Evolutionary conservation across 1,140 invertebrate species (phyloP), one percentile per base, ranked within the genome.

Genomic region (Drosophila takahashii): DNA sequence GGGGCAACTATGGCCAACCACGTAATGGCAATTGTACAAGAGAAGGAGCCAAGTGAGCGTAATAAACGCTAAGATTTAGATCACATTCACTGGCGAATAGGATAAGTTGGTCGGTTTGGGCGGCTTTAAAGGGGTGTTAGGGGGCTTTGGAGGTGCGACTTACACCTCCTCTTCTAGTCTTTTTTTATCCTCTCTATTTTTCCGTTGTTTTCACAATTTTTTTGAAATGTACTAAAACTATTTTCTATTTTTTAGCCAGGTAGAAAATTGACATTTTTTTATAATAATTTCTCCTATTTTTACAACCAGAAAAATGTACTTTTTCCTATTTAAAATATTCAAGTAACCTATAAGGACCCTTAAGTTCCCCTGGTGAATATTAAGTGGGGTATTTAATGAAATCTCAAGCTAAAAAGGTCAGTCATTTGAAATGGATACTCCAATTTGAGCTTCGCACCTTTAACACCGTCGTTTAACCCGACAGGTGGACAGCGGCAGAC

Each of bases 1-100:
- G 34, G 27, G 16, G 22, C n/a, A 36, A 45, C 69, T 73, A 61
- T 39, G 48, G 71, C 56, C 72, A 61, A 71, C 74, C 32, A 70
- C 76, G 76, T 72, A 78, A 59, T 72, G 76, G 58, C 76, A 77
- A 71, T 59, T 72, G 71, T 74, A 60, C 42, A 51, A 59, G 52
- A 66, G 61, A 69, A 64, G 52, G 65, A 65, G 67, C 79, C 83
- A 86, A 87, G 75, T 87, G 75, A 83, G 83, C 83, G 83, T 79
- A 87, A 86, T 86, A 86, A 86, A 86, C 75, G 83, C 64, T 70
- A 87, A 83, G 79, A 79, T 76, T 87, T 67, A 65, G 79, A 81
- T 77, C 70, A 67, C 61, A 81, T 74, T 53, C 75, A 56, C 48
- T 56, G 64, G 34, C 13, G 61, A 44, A n/a, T 26, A 29, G 61